Evolutionary conservation across 2,797 vertebrate genomes (phyloP).

Genomic region (Meriones psammophilus): DNA sequence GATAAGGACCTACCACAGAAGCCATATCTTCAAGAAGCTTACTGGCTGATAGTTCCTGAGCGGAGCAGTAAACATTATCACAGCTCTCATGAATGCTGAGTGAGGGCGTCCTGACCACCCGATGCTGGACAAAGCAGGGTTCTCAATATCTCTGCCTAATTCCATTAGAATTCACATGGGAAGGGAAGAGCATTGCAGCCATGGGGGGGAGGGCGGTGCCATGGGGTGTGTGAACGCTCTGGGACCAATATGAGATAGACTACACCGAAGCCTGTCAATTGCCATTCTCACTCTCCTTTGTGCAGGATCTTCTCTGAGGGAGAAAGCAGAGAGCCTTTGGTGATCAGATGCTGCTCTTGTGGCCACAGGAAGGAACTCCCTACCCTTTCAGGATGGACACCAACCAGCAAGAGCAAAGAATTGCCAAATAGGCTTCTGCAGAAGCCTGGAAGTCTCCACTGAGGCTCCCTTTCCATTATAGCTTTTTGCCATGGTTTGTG

Average conservation of each 20-base stretch:
- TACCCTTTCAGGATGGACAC: background rate
- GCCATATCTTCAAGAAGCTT: background rate
- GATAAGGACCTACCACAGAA: background rate
- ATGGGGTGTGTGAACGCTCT: background rate
- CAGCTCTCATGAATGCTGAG: too few species aligned
- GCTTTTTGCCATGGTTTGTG: background rate
- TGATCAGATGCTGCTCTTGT: conserved; percentile 10
- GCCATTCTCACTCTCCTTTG: background rate
- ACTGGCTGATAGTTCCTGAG: background rate
- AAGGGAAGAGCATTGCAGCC: background rate
- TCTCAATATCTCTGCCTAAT: background rate
- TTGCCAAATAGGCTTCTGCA: background rate
- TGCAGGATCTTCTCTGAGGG: background rate
- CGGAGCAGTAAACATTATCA: background rate
- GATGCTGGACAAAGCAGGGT: background rate
- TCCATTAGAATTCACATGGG: background rate
- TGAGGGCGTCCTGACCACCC: background rate
- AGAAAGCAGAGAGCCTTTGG: background rate
- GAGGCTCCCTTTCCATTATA: background rate
- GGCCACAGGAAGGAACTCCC: background rate
- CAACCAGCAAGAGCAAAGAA: background rate
- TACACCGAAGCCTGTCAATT: background rate
- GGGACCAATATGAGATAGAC: background rate
- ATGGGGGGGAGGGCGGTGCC: too few species aligned
- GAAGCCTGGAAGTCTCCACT: background rate